These are phyloP conservation scores for Sepiola atlantica DNA, from an alignment of 2,888 invertebrate species.

Conservation along the genomic window DNA sequence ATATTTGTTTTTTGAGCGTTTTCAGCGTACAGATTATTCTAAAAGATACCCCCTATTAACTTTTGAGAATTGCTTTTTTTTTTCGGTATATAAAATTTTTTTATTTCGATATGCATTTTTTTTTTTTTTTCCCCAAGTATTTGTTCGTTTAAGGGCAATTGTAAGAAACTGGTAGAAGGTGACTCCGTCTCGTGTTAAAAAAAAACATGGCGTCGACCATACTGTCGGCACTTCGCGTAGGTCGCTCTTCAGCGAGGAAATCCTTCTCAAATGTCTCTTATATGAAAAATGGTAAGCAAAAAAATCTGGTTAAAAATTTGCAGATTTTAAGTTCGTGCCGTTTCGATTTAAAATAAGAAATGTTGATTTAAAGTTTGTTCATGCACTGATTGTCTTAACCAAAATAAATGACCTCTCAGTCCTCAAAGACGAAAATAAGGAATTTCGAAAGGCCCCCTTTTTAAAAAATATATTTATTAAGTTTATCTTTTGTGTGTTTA, in stretches of 20 bases:
- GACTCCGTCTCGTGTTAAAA: background rate
- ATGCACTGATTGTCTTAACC: no score
- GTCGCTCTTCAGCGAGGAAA: background rate
- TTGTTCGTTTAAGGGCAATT: background rate
- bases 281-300: background rate
- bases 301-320: background rate
- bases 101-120: no score
- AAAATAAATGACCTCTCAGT: background rate
- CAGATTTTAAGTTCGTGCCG: background rate
- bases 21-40: no score
- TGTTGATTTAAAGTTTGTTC: no score
- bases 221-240: background rate
- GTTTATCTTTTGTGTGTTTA: no score
- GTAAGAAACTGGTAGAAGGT: background rate
- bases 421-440: background rate
- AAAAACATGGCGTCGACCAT: background rate
- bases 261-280: background rate
- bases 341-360: background rate
- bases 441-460: no score
- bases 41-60: no score
- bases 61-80: no score
- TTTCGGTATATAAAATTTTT: no score
- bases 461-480: no score
- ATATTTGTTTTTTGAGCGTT: no score
- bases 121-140: no score